Conservation (phyloP, 1,140 invertebrate species). For the Amyelois transitella region DNA sequence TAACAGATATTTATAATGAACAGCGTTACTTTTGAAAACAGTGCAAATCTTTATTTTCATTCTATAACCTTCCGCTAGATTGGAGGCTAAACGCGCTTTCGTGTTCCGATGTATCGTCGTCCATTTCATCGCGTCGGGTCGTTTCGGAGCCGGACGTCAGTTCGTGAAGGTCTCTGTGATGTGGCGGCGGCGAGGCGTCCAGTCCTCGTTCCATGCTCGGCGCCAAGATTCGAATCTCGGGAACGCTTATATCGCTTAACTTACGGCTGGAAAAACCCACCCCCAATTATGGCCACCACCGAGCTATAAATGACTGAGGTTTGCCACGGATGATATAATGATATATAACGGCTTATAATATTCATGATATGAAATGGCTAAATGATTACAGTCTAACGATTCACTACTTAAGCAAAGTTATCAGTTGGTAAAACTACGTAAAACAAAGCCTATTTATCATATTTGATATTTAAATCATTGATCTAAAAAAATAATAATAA, state of each 20-base stretch:
- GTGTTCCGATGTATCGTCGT: constrained; percentile 63
- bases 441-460: too few relatives aligned
- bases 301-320: neutral
- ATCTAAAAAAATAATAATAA: neutral
- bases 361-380: constrained; percentile 1
- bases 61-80: constrained; percentile 51
- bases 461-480: neutral
- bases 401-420: neutral
- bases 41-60: constrained; percentile 19
- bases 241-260: constrained; percentile 80
- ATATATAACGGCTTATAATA: neutral
- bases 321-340: neutral
- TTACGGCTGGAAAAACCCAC: constrained; percentile 76
- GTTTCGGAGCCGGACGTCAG: constrained; percentile 21
- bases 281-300: neutral
- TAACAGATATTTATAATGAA: neutral
- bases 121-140: constrained; percentile 33
- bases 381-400: neutral
- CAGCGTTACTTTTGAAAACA: neutral
- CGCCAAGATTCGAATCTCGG: constrained; percentile 85
- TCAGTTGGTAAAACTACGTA: too few relatives aligned
- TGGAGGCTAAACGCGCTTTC: constrained; percentile 69
- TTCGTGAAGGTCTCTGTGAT: constrained; percentile 39
- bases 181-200: constrained; percentile 62
- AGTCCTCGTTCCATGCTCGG: constrained; percentile 84